These are phyloP conservation scores for Bufotes viridis DNA, from an alignment of 2,797 vertebrate species.

Conservation along the genomic window DNA sequence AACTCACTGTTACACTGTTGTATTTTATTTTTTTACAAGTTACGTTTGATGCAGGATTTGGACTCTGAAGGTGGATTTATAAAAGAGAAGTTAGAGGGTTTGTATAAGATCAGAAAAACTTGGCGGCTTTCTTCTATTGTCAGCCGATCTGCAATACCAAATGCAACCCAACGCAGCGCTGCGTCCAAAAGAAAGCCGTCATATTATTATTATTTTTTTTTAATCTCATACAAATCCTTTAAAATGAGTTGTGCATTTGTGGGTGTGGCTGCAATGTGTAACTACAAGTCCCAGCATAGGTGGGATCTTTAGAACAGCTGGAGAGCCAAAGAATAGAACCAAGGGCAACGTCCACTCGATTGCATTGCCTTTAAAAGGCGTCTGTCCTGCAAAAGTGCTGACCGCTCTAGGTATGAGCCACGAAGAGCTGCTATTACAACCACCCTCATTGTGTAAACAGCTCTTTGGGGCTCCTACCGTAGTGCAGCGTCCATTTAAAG, in stretches of 20 bases:
- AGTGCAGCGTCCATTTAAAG: too few species aligned
- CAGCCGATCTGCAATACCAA: not conserved
- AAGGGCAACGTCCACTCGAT: not conserved
- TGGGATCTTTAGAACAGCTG: not conserved
- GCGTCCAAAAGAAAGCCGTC: not conserved
- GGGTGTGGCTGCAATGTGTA: not conserved
- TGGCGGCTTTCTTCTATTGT: not conserved
- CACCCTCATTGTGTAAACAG: too few species aligned
- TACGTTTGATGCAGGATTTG: not conserved
- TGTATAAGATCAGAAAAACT: not conserved
- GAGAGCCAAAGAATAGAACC: conserved; percentile 33
- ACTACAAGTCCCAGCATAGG: not conserved
- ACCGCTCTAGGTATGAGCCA: too few species aligned
- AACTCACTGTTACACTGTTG: not conserved
- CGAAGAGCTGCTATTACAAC: too few species aligned
- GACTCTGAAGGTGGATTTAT: not conserved
- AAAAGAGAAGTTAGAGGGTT: not conserved
- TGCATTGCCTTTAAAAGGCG: too few species aligned
- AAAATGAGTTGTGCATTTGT: not conserved
- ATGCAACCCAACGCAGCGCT: not conserved
- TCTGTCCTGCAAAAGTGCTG: too few species aligned
- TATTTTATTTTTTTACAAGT: not conserved
- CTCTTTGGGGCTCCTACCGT: too few species aligned
- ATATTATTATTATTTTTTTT: not conserved
- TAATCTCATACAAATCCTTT: too few species aligned